Conservation (phyloP, 2,888 invertebrate species). For the Entomobrya multifasciata region DNA sequence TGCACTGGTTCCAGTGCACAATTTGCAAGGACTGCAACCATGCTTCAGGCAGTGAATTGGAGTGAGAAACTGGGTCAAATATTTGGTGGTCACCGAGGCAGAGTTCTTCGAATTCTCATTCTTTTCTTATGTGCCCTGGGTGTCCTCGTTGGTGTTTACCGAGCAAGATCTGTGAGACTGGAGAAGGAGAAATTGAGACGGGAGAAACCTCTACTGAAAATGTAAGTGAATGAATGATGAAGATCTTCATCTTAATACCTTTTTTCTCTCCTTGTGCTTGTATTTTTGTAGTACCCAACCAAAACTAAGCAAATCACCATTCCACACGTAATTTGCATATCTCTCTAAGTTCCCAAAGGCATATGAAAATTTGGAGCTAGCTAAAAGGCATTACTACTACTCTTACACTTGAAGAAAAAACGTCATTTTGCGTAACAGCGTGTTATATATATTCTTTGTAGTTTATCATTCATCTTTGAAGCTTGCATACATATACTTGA, state of each 20-base stretch:
- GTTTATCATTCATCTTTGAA: constrained; percentile 1
- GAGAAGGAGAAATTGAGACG: constrained; percentile 75
- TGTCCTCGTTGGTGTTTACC: constrained; percentile 79
- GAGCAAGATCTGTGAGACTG: constrained; percentile 77
- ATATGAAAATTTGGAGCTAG: too few relatives aligned
- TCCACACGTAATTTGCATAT: constrained; percentile 13
- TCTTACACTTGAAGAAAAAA: too few relatives aligned
- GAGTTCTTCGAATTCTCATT: constrained; percentile 77
- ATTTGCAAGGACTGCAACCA: constrained; percentile 61
- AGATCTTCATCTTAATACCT: background rate
- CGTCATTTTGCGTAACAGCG: constrained; percentile 23
- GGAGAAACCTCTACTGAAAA: constrained; percentile 76
- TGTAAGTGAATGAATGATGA: constrained; percentile 74
- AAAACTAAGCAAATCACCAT: background rate
- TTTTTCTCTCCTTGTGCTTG: constrained; percentile 20
- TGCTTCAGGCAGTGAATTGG: constrained; percentile 79
- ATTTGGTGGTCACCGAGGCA: constrained; percentile 79
- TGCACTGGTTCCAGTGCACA: constrained; percentile 68
- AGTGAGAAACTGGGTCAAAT: constrained; percentile 79
- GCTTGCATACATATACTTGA: too few relatives aligned
- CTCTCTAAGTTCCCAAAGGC: background rate
- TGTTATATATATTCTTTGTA: constrained; percentile 16
- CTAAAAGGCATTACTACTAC: too few relatives aligned
- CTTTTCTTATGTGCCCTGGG: constrained; percentile 79
- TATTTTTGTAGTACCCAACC: background rate